Conservation (phyloP, 2,113 vertebrate species). For the Grus americana region DNA sequence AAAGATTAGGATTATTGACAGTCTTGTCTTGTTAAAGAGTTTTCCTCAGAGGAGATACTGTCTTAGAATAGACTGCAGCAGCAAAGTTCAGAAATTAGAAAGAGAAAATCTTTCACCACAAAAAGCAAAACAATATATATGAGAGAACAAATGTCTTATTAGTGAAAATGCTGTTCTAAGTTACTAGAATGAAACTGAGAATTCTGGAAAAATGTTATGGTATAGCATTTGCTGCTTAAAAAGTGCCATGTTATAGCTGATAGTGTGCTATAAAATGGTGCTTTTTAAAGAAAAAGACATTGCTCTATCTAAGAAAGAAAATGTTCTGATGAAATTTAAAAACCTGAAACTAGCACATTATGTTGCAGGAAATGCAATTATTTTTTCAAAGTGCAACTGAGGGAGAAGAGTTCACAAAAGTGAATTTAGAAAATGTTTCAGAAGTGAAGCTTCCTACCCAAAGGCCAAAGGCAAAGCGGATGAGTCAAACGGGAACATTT, state of each 20-base stretch:
- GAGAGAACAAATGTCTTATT: background rate
- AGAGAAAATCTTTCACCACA: background rate
- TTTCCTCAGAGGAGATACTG: background rate
- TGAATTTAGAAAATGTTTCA: conserved; percentile 58
- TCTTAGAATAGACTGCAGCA: background rate
- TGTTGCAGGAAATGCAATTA: conserved; percentile 34
- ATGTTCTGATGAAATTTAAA: background rate
- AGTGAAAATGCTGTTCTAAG: background rate
- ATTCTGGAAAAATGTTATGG: background rate
- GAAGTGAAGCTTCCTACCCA: conserved; percentile 29
- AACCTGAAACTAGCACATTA: background rate
- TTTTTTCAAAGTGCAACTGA: conserved; percentile 15
- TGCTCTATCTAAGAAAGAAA: background rate
- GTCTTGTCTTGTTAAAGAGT: background rate
- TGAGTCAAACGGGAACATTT: conserved; percentile 28
- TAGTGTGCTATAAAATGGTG: background rate
- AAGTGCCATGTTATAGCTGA: background rate
- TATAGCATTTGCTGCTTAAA: background rate
- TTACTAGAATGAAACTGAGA: background rate
- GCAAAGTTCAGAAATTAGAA: background rate
- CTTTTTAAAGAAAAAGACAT: background rate
- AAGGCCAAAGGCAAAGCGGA: conserved; percentile 29
- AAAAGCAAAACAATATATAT: background rate
- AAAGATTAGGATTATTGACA: conserved; percentile 32
- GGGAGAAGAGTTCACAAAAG: conserved; percentile 29